phyloP scores from a whole-genome alignment of 30 jellyfish, hydroid and myxozoan species.

The Pseudorhiza aurosa region DNA sequence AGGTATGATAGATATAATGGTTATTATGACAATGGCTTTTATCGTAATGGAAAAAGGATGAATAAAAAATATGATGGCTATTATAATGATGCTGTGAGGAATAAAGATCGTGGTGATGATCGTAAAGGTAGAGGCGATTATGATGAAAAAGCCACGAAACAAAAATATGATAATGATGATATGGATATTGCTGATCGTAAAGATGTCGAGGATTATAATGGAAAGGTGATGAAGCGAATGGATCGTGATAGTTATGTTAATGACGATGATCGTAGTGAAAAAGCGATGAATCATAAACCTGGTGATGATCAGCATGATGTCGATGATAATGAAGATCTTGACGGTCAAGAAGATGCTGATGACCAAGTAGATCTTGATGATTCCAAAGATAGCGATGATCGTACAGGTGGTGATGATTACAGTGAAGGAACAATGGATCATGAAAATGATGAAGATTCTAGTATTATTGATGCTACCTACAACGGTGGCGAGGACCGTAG shows the following conservation, averaged over 20 bases:
- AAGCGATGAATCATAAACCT: background rate
- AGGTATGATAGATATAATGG: background rate
- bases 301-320: background rate
- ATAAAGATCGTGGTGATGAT: conserved; percentile 17
- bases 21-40: too few relatives aligned
- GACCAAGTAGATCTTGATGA: conserved; percentile 1
- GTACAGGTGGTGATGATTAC: background rate
- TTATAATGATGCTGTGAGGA: too few relatives aligned
- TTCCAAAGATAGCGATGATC: background rate
- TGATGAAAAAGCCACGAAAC: background rate
- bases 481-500: background rate
- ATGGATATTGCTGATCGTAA: background rate
- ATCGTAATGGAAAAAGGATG: background rate
- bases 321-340: background rate
- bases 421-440: background rate
- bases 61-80: background rate
- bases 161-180: background rate
- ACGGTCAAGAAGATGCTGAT: conserved; percentile 3
- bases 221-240: background rate
- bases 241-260: background rate
- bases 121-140: background rate
- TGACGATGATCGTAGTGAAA: background rate
- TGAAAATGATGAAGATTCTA: background rate
- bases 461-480: background rate
- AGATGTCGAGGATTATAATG: background rate